Evolutionary conservation across 2,797 vertebrate species (phyloP), one percentile per base, ranked within the genome.

Genomic region (Danio albolineatus): DNA sequence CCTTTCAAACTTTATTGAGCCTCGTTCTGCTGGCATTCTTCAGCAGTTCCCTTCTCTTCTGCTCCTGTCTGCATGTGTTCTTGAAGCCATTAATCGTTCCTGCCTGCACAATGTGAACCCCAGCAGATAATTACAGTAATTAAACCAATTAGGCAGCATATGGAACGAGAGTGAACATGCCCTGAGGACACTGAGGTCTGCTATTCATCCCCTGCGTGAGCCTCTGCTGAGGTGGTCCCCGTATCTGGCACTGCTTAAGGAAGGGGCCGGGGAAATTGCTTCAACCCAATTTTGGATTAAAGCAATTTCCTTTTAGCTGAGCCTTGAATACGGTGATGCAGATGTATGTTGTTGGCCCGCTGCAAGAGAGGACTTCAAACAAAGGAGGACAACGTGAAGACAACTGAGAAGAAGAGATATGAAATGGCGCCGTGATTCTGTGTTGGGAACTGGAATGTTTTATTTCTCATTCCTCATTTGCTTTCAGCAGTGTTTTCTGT

Each of bases 61-160:
- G 90, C 89, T 88, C 85, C 89, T 92, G 93, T 93, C 92, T 91
- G 90, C 91, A 90, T 93, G 89, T 90, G 92, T 92, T 94, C 90
- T 89, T 86, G 88, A 90, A 91, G 87, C 89, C 91, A 94, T 94
- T 94, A 93, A 94, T 94, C 91, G 89, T 91, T 88, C 89, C 82
- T 84, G 76, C 85, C 84, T 87, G 90, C 91, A 88, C 91, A 92
- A 92, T 88, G 90, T 88, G 92, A 91, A 93, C 91, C 92, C 90
- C 92, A 92, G 92, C 88, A 93, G 92, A 94, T 94, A 95, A 95
- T 95, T 92, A 93, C 84, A 76, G 90, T 92, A 93, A 94, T 94
- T 95, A 94, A 93, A 92, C 89, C 92, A 94, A 94, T 94, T 94
- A 93, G 90, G 89, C 88, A 89, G 89, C 91, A 91, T 91, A 93